Percentiles rank a stretch among this genome's conserved stretches.
Conservation (phyloP, 2,888 invertebrate species). For the Volucella inanis region DNA sequence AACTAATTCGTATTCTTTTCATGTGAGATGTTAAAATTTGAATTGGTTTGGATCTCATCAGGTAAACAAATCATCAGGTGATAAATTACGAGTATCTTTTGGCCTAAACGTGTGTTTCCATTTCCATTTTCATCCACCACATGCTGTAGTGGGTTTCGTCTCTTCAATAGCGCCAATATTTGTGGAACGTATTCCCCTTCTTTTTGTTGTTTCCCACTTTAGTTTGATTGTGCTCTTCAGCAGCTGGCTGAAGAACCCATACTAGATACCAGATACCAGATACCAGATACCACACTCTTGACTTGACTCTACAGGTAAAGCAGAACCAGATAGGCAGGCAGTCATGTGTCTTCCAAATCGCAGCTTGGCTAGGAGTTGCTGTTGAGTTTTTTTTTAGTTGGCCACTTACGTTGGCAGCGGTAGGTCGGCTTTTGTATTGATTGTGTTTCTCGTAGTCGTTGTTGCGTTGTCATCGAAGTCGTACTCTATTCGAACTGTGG, state of each 20-base stretch:
- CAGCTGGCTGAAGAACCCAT: conserved; percentile 6
- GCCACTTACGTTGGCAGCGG: conserved; percentile 71
- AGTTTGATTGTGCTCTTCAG: conserved; percentile 46
- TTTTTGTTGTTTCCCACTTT: conserved; percentile 15
- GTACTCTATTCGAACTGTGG: background rate
- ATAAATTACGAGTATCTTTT: conserved; percentile 39
- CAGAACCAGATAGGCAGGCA: conserved; percentile 1
- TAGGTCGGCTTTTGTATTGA: conserved; percentile 61
- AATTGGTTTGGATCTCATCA: conserved; percentile 38
- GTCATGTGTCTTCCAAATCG: conserved; percentile 44
- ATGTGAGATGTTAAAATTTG: conserved; percentile 50
- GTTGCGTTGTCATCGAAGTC: conserved; percentile 20
- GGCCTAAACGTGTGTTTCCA: conserved; percentile 39
- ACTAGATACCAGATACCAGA: conserved; percentile 10
- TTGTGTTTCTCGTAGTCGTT: conserved; percentile 33
- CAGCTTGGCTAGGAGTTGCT: conserved; percentile 64
- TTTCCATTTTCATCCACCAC: conserved; percentile 69
- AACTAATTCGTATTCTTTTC: conserved; percentile 56
- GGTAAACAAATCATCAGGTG: conserved; percentile 52
- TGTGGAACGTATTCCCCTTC: conserved; percentile 73
- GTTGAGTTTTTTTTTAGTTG: conserved; percentile 69
- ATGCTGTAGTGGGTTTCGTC: conserved; percentile 44
- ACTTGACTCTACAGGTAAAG: background rate
- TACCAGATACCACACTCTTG: background rate
- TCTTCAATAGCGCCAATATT: conserved; percentile 39